phyloP scores from a whole-genome alignment of 2,888 invertebrate genomes.

The Drosophila pegasa region DNA sequence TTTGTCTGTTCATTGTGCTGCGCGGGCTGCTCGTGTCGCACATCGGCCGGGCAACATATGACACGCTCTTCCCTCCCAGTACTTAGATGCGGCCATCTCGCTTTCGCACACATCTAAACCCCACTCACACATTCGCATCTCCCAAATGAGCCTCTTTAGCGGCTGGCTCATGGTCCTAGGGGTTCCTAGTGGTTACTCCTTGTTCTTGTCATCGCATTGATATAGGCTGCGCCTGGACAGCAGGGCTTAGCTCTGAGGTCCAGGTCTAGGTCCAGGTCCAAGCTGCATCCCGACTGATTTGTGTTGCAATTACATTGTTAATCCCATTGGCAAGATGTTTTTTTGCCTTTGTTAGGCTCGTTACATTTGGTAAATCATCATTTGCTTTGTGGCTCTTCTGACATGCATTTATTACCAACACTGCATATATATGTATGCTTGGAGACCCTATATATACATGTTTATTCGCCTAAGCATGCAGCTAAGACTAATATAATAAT shows the following conservation, averaged over 20 bases:
- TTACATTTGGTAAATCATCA: constrained; percentile 45
- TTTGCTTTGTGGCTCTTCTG: constrained; percentile 4
- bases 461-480: no score
- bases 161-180: constrained; percentile 23
- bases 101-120: constrained; percentile 5
- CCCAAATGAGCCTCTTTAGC: constrained; percentile 67
- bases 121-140: constrained; percentile 4
- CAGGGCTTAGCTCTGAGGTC: not conserved
- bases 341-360: constrained; percentile 32
- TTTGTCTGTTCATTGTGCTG: constrained; percentile 8
- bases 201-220: constrained; percentile 3
- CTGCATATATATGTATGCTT: not conserved
- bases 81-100: not conserved
- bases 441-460: no score
- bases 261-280: constrained; percentile 18
- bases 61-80: not conserved
- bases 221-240: constrained; percentile 1
- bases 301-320: constrained; percentile 76
- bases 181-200: constrained; percentile 21
- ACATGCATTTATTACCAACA: not conserved
- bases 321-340: constrained; percentile 64
- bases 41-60: not conserved
- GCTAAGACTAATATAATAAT: no score
- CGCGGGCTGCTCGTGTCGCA: constrained; percentile 8
- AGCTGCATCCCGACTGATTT: constrained; percentile 57